These are phyloP conservation scores for Zosterops borbonicus DNA, from an alignment of 2,113 vertebrate species.

Conservation along the genomic window DNA sequence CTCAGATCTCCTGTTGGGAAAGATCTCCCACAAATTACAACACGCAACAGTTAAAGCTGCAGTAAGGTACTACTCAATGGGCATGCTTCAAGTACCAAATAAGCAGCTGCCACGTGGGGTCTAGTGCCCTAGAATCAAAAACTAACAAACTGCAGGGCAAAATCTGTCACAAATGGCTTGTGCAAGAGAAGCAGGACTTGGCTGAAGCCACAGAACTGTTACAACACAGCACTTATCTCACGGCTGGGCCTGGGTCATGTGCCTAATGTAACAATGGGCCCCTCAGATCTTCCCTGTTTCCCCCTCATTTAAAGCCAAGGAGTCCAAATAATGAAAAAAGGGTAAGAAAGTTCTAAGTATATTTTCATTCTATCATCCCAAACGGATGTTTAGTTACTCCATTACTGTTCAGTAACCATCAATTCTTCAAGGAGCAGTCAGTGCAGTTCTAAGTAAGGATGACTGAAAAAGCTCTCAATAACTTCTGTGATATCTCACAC, in stretches of 20 bases:
- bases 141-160: background rate
- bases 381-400: background rate
- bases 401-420: background rate
- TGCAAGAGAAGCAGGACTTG: background rate
- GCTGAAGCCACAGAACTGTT: background rate
- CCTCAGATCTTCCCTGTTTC: background rate
- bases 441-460: background rate
- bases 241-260: background rate
- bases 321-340: background rate
- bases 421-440: background rate
- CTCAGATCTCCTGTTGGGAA: background rate
- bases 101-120: background rate
- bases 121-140: background rate
- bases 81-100: background rate
- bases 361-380: background rate
- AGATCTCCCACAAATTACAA: rapidly evolving
- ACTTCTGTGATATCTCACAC: background rate
- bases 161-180: background rate
- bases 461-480: background rate
- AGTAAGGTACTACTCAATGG: background rate
- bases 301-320: background rate
- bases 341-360: background rate
- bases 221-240: background rate
- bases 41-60: background rate
- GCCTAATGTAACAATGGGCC: background rate